Evolutionary conservation across 2,797 vertebrate species (phyloP).

Genomic region (Helarctos malayanus): DNA sequence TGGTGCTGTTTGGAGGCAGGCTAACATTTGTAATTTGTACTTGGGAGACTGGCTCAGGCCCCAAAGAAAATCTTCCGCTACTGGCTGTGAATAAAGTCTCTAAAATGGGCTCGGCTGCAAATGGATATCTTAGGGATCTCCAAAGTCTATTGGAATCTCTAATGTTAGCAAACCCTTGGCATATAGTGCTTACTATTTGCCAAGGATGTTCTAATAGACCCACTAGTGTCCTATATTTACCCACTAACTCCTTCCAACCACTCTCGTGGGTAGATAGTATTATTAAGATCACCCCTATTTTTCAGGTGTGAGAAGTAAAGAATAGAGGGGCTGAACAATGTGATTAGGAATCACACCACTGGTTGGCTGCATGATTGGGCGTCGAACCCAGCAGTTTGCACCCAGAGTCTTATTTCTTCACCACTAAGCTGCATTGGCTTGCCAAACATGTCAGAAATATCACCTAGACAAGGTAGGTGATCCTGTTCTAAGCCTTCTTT

Average conservation of each 20-base stretch:
- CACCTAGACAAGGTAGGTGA: neutral
- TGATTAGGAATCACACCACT: neutral
- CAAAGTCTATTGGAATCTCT: neutral
- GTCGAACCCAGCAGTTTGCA: neutral
- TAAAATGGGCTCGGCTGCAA: neutral
- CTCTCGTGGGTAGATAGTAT: neutral
- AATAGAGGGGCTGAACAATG: neutral
- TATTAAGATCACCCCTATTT: neutral
- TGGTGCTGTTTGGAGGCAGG: neutral
- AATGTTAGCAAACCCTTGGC: neutral
- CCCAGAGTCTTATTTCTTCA: neutral
- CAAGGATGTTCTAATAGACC: neutral
- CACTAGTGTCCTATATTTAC: neutral
- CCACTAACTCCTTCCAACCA: neutral
- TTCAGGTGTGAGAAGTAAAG: neutral
- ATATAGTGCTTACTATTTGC: neutral
- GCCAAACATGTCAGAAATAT: neutral
- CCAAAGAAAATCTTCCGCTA: neutral
- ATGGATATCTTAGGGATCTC: neutral
- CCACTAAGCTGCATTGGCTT: neutral
- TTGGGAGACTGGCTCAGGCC: neutral
- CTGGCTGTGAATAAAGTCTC: neutral
- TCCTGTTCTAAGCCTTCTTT: neutral
- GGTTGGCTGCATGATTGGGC: neutral
- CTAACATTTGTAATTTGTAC: neutral